Base-by-base conservation (phyloP, 2,888 invertebrate genomes). In the Drosophila pullipes region DNA sequence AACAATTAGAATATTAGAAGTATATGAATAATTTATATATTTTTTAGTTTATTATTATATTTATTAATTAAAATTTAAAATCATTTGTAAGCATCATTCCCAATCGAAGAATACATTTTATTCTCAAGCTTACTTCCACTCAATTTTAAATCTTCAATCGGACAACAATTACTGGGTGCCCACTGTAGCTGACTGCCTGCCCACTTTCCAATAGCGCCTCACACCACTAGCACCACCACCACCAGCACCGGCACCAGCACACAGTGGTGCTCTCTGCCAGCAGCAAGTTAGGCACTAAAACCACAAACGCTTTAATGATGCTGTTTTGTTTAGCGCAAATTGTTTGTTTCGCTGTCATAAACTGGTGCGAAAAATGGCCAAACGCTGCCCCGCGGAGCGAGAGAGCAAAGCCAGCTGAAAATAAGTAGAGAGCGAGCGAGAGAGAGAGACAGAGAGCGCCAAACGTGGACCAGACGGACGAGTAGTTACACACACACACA, bases 291-390 rank as follows among this genome's bases (percentile, higher is more conserved):
- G 76, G 85, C 83, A 90, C 85, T 86, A 89, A 91, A 91, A 88
- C 91, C 91, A 91, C 91, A 91, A 91, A 88, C 86, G 81, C 83
- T 90, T 89, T 91, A 91, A 91, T 91, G 91, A 91, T 91, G 91
- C 91, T 90, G 91, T 91, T 91, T 88, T 91, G 88, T 88, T 91
- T 86, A 86, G 90, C 86, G 85, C 91, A 91, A 91, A 91, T 90
- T 91, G 91, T 90, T 90, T 90, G 91, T 89, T 89, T 89, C 87
- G 88, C 90, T 91, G 90, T 90, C 91, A 91, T 91, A 89, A 89
- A 91, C 91, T 91, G 89, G 89, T 89, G 89, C 91, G 89, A 89
- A 89, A 89, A 91, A 89, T 91, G 90, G 91, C 91, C 82, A 84
- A 78, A 54, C 72, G 71, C 70, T 82, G 69, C 75, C 72, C 78